Conservation (phyloP, 64 coral and sea anemone genomes). For the Trachythela sp. region DNA sequence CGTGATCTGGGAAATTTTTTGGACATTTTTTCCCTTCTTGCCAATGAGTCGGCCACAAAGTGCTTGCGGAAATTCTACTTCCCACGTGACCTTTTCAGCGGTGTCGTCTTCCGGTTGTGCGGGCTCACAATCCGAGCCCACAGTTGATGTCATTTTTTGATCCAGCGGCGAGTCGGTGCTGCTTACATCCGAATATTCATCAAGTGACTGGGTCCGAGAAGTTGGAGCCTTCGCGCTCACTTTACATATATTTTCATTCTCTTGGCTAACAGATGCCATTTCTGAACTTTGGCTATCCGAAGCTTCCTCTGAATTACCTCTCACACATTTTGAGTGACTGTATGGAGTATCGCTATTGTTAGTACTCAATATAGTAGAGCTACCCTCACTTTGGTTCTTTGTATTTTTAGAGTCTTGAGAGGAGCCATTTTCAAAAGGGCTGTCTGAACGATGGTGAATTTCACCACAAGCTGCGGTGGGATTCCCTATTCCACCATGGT, state of each 20-base stretch:
- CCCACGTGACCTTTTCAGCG: constrained; percentile 70
- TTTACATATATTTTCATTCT: background rate
- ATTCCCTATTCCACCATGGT: background rate
- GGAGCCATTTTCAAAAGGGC: background rate
- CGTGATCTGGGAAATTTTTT: constrained; percentile 80
- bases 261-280: background rate
- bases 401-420: background rate
- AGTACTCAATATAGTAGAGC: background rate
- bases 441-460: background rate
- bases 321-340: background rate
- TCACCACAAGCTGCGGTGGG: background rate
- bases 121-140: background rate
- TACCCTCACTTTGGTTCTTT: background rate
- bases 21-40: constrained; percentile 88
- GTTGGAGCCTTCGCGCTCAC: background rate
- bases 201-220: background rate
- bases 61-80: constrained; percentile 92
- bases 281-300: no score
- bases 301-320: no score
- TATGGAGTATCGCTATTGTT: background rate
- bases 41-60: constrained; percentile 89
- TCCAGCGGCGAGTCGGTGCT: background rate
- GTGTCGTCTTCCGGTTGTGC: background rate
- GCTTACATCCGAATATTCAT: background rate
- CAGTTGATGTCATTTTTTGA: background rate